These are phyloP conservation scores for Anguilla obscura DNA, from an alignment of 2,797 vertebrate genomes.

Conservation along the genomic window DNA sequence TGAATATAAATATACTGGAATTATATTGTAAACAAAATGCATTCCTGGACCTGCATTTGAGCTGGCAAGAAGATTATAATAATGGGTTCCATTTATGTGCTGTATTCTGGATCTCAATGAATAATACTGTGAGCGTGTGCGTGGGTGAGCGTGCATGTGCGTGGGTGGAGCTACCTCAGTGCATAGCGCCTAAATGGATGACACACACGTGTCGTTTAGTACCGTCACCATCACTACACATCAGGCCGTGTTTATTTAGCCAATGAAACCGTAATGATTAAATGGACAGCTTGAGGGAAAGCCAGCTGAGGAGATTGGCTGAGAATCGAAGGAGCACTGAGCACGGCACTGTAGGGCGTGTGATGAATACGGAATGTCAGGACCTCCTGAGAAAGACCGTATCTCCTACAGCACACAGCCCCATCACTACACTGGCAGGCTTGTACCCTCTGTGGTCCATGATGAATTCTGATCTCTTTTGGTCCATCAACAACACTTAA, in stretches of 20 bases:
- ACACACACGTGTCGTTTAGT: neutral
- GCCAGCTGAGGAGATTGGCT: neutral
- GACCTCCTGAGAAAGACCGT: neutral
- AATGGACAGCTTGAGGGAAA: neutral
- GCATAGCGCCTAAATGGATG: neutral
- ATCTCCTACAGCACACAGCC: neutral
- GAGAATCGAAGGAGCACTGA: neutral
- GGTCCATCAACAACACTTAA: neutral
- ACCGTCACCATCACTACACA: neutral
- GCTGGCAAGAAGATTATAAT: neutral
- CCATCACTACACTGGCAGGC: neutral
- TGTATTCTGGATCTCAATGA: neutral
- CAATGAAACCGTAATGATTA: constrained; percentile 14
- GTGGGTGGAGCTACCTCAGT: neutral
- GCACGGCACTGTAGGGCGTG: neutral
- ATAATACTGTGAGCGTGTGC: neutral
- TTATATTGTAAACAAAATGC: neutral
- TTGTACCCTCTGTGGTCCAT: neutral
- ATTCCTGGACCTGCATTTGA: neutral
- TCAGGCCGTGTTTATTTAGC: neutral
- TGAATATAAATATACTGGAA: neutral
- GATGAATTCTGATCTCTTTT: neutral
- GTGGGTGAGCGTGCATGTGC: neutral
- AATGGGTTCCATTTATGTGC: neutral
- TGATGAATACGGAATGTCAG: neutral